Conservation (phyloP, 2,113 vertebrate genomes). For the Syngnathus floridae region DNA sequence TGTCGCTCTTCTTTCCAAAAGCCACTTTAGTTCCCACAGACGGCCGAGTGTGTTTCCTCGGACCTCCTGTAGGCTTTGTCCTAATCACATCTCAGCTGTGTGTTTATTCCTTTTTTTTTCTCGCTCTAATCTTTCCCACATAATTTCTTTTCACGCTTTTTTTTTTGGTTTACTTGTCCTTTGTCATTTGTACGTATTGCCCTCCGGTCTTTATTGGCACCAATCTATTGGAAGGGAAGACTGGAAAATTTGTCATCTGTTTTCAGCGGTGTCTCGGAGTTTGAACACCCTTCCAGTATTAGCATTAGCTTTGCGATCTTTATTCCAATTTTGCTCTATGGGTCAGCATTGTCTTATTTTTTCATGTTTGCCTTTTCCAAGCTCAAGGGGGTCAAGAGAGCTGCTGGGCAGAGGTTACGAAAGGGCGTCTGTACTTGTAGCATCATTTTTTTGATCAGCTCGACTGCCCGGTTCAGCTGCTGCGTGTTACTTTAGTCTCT, state of each 20-base stretch:
- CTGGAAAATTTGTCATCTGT: not conserved
- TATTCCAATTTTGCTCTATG: too few relatives aligned
- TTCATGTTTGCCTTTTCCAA: too few relatives aligned
- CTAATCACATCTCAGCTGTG: slow-evolving; percentile 43
- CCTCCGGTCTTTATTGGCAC: too few relatives aligned
- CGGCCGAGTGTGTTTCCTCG: slow-evolving; percentile 39
- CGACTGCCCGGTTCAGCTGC: slow-evolving; percentile 66
- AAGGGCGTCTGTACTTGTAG: slow-evolving; percentile 34
- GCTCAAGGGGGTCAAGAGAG: too few relatives aligned
- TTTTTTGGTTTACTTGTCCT: slow-evolving; percentile 29
- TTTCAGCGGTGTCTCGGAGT: not conserved
- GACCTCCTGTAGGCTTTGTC: slow-evolving; percentile 46
- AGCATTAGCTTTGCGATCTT: too few relatives aligned
- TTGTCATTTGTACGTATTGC: too few relatives aligned
- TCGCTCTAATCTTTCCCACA: slow-evolving; percentile 54
- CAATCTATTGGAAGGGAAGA: not conserved
- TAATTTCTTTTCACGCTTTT: slow-evolving; percentile 48
- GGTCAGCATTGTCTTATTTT: too few relatives aligned
- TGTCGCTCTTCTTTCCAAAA: slow-evolving; percentile 32
- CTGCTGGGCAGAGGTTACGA: slow-evolving; percentile 24
- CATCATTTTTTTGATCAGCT: slow-evolving; percentile 58
- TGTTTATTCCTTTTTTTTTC: slow-evolving; percentile 45
- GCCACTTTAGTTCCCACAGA: slow-evolving; percentile 41
- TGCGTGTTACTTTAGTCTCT: slow-evolving; percentile 57
- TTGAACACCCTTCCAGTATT: too few relatives aligned